Conservation (phyloP, 2,888 invertebrate species). For the Drosophila demipolita region DNA sequence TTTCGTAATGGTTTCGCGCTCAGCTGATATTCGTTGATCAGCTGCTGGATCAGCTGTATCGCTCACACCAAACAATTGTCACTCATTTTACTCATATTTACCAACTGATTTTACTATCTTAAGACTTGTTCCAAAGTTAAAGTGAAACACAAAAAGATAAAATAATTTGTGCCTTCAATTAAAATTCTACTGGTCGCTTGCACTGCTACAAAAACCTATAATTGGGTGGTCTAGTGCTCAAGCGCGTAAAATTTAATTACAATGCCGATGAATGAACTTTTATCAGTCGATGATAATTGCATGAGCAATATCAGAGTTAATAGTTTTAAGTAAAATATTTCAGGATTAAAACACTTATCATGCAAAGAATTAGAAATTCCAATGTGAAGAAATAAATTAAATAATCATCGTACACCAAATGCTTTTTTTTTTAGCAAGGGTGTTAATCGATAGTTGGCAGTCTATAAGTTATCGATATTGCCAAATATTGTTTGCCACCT, state of each 20-base stretch:
- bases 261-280: background rate
- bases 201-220: background rate
- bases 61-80: background rate
- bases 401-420: background rate
- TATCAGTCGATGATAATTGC: background rate
- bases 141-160: too few relatives aligned
- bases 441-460: background rate
- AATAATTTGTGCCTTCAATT: background rate
- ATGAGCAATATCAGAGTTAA: background rate
- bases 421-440: background rate
- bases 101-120: background rate
- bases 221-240: background rate
- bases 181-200: background rate
- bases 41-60: constrained; percentile 25
- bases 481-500: constrained; percentile 34
- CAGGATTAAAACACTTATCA: background rate
- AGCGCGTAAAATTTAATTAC: background rate
- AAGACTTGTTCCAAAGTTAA: too few relatives aligned
- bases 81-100: background rate
- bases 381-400: background rate
- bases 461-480: constrained; percentile 12
- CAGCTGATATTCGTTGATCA: constrained; percentile 32
- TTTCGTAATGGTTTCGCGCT: background rate
- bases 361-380: background rate
- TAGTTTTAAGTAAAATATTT: background rate